Evolutionary conservation across 2,888 invertebrate species (phyloP), one percentile per base, ranked within the genome.

Genomic region (Pelosia muscerda): DNA sequence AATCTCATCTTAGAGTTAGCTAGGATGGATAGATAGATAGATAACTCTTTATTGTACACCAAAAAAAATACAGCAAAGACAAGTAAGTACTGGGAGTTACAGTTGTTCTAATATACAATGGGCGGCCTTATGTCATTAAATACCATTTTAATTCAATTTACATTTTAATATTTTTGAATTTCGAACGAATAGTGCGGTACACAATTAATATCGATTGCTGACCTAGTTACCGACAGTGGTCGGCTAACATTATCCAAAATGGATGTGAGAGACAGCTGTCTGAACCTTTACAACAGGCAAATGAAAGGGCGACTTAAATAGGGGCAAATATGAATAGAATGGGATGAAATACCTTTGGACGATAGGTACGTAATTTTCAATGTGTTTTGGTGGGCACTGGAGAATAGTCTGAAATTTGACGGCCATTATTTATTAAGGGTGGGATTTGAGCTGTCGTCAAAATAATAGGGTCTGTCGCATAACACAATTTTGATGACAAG

Each of bases 171-270:
- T 15, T 22, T 53, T 23, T 59, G 4, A 15, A 26, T 59, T 66
- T 42, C 22, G 42, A 66, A 56, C 25, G 42, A 53, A 62, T 63
- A 67, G 34, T 42, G 62, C n/a, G 53, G 59, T 58, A 66, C 31
- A 31, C 8, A 11, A 13, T 59, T 10, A 38, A n/a, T 22, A 78
- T 78, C 66, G 78, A 78, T 78, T 67, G 73, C 38, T 62, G 79
- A 74, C 77, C 78, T 60, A 79, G 65, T 79, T 75, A 79, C 77
- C 69, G 65, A 15, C 60, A 66, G 67, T 72, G 53, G 53, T 26
- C 31, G 15, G n/a, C 58, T 26, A 42, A 28, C 22, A 65, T 34
- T 26, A 53, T 26, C 19, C 49, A 13, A 59, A 25, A 54, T 38
- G 23, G 49, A 25, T 31, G 25, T 59, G 31, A 61, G 31, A 25